phyloP scores from a whole-genome alignment of 2,113 vertebrate species.

The Ailurus styani region DNA sequence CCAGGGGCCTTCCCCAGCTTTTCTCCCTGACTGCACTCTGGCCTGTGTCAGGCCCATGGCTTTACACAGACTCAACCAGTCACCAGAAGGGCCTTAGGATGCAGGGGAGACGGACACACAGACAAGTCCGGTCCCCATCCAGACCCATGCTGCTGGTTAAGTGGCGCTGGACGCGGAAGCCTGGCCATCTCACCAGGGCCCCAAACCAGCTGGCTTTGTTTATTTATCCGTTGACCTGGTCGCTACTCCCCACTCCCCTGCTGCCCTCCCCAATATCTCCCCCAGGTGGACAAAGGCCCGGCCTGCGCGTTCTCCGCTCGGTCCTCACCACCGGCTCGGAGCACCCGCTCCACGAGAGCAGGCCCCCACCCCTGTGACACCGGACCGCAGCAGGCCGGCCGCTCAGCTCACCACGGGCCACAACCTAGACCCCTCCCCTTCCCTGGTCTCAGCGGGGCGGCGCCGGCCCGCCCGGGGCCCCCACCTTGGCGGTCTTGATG shows the following conservation, averaged over 20 bases:
- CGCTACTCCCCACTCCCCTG: accelerated
- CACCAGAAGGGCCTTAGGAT: not conserved
- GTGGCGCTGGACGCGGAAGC: accelerated
- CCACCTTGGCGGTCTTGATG: slow-evolving; percentile 94
- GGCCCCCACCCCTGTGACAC: not conserved
- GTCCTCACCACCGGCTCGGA: not conserved
- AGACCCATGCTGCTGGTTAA: accelerated
- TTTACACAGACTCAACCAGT: not conserved
- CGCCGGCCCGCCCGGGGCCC: not conserved
- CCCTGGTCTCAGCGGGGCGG: not conserved
- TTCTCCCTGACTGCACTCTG: accelerated
- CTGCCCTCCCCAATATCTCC: too few relatives aligned
- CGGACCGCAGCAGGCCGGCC: accelerated
- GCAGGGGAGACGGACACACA: not conserved
- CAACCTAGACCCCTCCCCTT: accelerated
- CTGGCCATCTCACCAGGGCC: accelerated
- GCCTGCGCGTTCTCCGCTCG: not conserved
- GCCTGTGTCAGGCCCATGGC: not conserved
- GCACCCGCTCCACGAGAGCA: not conserved
- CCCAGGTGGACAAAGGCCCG: accelerated
- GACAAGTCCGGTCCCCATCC: not conserved
- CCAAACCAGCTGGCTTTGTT: not conserved
- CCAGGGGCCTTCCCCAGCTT: not conserved
- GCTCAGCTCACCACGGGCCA: not conserved
- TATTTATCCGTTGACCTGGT: not conserved